A percentile compares a stretch with the other conserved stretches of the same genome.
phyloP scores from a whole-genome alignment of 92 coral and sea anemone species.

The Virgularia gustaviana region DNA sequence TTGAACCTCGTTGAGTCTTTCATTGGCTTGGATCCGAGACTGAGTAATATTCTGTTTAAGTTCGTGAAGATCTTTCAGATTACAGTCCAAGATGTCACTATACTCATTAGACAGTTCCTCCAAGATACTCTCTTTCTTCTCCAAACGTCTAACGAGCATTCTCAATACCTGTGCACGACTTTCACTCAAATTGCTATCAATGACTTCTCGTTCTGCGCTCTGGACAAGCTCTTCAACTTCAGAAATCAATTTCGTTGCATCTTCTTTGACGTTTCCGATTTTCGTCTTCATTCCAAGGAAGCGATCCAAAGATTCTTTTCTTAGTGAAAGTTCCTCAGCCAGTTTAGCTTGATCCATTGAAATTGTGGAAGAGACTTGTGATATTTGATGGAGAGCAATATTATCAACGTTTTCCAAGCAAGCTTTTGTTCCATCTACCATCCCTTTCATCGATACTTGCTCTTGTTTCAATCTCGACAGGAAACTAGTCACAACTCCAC shows the following conservation, averaged over 20 bases:
- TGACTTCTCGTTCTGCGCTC: slow-evolving; percentile 48
- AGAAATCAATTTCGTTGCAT: slow-evolving; percentile 46
- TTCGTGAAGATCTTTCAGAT: background rate
- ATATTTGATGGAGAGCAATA: slow-evolving; percentile 42
- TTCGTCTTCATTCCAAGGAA: slow-evolving; percentile 32
- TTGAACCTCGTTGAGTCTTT: slow-evolving; percentile 32
- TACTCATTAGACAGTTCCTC: background rate
- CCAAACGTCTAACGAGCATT: slow-evolving; percentile 25
- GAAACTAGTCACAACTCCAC: background rate
- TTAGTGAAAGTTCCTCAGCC: slow-evolving; percentile 4
- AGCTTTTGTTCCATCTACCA: slow-evolving; percentile 46
- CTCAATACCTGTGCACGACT: slow-evolving; percentile 39
- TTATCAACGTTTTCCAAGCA: slow-evolving; percentile 52
- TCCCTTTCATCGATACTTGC: slow-evolving; percentile 41
- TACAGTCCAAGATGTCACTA: background rate
- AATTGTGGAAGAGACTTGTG: slow-evolving; percentile 45
- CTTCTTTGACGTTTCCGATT: slow-evolving; percentile 46
- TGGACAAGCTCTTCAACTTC: slow-evolving; percentile 52
- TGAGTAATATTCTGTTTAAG: slow-evolving; percentile 1
- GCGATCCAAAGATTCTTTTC: slow-evolving; percentile 47
- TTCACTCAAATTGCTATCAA: slow-evolving; percentile 22
- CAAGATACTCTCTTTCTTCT: slow-evolving; percentile 13
- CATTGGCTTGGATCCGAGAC: background rate
- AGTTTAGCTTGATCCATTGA: slow-evolving; percentile 49
- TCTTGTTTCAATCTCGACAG: slow-evolving; percentile 37